These are phyloP conservation scores for Lycocorax pyrrhopterus DNA, from an alignment of 2,113 vertebrate species.

Conservation along the genomic window DNA sequence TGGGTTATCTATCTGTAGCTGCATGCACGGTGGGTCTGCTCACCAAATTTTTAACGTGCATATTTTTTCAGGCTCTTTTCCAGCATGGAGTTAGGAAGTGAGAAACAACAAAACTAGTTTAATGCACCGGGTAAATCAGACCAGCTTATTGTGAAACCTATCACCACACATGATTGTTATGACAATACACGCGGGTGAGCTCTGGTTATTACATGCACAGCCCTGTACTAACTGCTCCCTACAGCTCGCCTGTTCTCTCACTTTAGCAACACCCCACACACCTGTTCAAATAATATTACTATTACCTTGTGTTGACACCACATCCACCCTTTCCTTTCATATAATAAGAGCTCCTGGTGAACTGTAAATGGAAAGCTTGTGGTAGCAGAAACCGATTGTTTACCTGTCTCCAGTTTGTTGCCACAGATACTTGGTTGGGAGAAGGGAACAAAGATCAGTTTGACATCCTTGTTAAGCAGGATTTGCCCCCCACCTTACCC, in stretches of 20 bases:
- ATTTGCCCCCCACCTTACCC: slow-evolving; percentile 58
- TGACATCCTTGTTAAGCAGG: slow-evolving; percentile 79
- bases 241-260: slow-evolving; percentile 30
- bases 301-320: slow-evolving; percentile 68
- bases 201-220: slow-evolving; percentile 41
- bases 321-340: slow-evolving; percentile 68
- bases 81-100: not conserved
- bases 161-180: not conserved
- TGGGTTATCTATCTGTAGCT: not conserved
- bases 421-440: slow-evolving; percentile 60
- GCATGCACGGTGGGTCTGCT: not conserved
- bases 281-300: slow-evolving; percentile 80
- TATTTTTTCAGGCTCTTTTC: not conserved
- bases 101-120: not conserved
- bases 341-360: slow-evolving; percentile 71
- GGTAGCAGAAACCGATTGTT: slow-evolving; percentile 55
- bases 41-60: rapidly evolving
- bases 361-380: slow-evolving; percentile 68
- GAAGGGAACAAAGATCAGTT: slow-evolving; percentile 54
- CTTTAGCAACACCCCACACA: slow-evolving; percentile 77
- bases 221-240: slow-evolving; percentile 63
- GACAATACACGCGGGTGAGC: not conserved
- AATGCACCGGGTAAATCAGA: slow-evolving; percentile 2
- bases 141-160: slow-evolving; percentile 38
- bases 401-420: slow-evolving; percentile 45